Evolutionary conservation across 2,888 invertebrate genomes (phyloP), one percentile per base, ranked within the genome.

Genomic region (Cosmopolites sordidus): DNA sequence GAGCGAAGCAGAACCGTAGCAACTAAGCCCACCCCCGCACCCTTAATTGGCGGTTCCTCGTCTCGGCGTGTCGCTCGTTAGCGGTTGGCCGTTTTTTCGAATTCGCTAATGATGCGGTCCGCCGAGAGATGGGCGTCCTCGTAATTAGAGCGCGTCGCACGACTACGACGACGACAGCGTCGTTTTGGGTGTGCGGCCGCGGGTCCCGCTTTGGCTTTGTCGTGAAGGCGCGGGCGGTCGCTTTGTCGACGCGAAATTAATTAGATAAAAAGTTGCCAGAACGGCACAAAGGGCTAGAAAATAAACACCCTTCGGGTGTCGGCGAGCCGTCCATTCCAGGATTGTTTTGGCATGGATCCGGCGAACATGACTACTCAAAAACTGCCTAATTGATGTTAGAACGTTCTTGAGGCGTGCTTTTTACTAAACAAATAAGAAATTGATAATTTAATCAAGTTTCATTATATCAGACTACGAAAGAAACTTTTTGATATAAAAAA

Each of bases 221-320:
- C 51, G 16, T 47, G 50, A 50, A 47, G 37, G 45, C 33, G 38
- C 54, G 37, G 16, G 33, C 30, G 47, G 22, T 39, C 47, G 50
- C 54, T 55, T 55, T 55, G 54, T 55, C 47, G 54, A 50, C 54
- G 55, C 48, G 48, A 55, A 55, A 55, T 55, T 55, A 55, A 55
- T 55, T 55, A 55, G 55, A 55, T 55, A 55, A 55, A 55, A 54
- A 55, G 42, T 47, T 40, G 40, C 39, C 33, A n/a, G 12, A 33
- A 12, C 33, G 33, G 33, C 33, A 48, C 55, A 55, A 55, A 55
- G 55, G 54, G 40, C 33, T 40, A 15, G 41, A 47, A 47, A 48
- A 40, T 48, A 41, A 48, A 48, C 48, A 48, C 48, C 48, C 41
- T 41, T 30, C 30, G 29, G 30, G 17, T 40, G 47, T 40, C 47